Conservation (phyloP, 2,113 vertebrate genomes). For the Sula dactylatra region DNA sequence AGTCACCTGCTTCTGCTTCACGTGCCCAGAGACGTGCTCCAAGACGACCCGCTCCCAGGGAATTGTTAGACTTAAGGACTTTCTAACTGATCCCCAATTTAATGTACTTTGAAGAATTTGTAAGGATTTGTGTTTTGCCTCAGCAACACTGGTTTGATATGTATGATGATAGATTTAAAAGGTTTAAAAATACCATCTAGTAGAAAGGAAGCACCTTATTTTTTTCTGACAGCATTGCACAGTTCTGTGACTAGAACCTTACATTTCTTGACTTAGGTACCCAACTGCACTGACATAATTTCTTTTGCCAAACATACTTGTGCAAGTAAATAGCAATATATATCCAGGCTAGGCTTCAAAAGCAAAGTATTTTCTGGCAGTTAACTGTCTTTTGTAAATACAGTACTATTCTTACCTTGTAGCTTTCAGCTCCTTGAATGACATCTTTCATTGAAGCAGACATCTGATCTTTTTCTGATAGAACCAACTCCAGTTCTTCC, state of each 20-base stretch:
- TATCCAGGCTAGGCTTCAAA: not conserved
- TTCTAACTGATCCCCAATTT: not conserved
- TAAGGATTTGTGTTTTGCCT: not conserved
- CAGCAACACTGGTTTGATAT: not conserved
- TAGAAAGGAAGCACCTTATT: not conserved
- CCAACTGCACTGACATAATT: not conserved
- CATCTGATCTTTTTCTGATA: constrained; percentile 81
- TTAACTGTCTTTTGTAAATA: not conserved
- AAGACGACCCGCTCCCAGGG: not conserved
- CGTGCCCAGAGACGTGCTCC: not conserved
- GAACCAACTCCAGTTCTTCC: constrained; percentile 82
- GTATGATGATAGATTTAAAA: not conserved
- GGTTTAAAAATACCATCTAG: not conserved
- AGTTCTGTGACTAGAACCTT: not conserved
- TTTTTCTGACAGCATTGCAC: not conserved
- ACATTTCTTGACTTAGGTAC: not conserved
- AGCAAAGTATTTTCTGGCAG: not conserved
- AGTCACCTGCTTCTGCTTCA: not conserved
- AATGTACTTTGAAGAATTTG: not conserved
- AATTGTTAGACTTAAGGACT: not conserved
- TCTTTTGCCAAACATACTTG: not conserved
- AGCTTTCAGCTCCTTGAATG: constrained; percentile 91
- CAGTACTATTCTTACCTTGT: constrained; percentile 81
- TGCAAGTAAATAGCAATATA: not conserved
- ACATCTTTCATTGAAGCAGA: constrained; percentile 89